These are phyloP conservation scores for Sphenodon punctatus DNA, from an alignment of 2,797 vertebrate species.

Conservation along the genomic window DNA sequence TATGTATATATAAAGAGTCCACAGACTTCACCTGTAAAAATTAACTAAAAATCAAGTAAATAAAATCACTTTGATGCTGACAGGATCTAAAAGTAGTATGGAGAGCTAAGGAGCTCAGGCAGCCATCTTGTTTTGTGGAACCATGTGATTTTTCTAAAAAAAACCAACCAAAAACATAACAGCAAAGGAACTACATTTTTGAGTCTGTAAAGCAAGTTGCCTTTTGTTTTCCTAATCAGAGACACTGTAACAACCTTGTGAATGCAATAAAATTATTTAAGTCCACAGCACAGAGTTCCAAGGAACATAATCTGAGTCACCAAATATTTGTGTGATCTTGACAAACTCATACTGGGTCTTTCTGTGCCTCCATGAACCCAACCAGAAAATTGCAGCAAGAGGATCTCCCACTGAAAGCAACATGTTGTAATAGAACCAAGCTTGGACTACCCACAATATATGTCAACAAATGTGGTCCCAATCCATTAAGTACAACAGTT, in stretches of 20 bases:
- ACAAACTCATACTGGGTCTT: neutral
- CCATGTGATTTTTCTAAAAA: too few relatives aligned
- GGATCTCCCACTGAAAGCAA: slow-evolving; percentile 1
- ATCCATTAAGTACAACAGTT: neutral
- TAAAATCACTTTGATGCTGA: too few relatives aligned
- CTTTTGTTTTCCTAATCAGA: slow-evolving; percentile 34
- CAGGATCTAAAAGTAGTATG: too few relatives aligned
- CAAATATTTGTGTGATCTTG: slow-evolving; percentile 41
- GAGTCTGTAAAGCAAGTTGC: neutral
- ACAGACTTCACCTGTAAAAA: too few relatives aligned
- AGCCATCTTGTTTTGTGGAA: too few relatives aligned
- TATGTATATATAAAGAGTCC: too few relatives aligned
- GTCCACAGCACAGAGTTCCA: too few relatives aligned
- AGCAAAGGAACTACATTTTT: neutral
- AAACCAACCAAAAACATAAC: neutral
- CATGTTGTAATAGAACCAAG: neutral
- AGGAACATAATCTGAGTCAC: slow-evolving; percentile 8
- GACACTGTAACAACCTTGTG: neutral
- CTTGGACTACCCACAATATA: neutral
- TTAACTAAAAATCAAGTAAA: too few relatives aligned
- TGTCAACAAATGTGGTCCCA: neutral
- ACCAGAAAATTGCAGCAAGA: neutral
- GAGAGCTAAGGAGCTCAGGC: too few relatives aligned
- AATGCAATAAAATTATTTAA: slow-evolving; percentile 52
- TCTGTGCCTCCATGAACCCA: neutral